Base-by-base conservation (phyloP, 2,113 vertebrate genomes). In the Sialia sialis region DNA sequence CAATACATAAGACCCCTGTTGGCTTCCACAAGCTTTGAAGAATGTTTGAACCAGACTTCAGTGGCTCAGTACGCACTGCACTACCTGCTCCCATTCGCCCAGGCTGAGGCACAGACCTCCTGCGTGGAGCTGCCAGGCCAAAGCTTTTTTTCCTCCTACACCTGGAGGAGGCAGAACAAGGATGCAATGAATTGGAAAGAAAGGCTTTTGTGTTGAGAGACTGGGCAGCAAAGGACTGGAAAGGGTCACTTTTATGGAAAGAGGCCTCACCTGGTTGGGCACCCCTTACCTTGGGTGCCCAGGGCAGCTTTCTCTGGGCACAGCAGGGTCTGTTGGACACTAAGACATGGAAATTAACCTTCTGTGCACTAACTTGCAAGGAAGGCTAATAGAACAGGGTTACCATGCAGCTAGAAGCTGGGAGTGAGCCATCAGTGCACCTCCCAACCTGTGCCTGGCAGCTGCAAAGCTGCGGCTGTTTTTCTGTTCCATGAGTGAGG, bases 11-110 rank as follows among this genome's bases (percentile, higher is more conserved):
- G 95, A 96, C 94, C 90, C 96, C 96, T 95, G 96, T 96, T 83
- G 96, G 90, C 95, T 96, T 96, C 68, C 68, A 51, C 23, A 23
- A 93, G 63, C 96, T 96, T 96, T 96, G 96, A 96, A 95, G 95
- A 94, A 77, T 32, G 68, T 96, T 94, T 95, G 96, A 96, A 95
- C 82, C 90, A 95, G 88, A 96, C 96, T 96, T 96, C 96, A 96
- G 96, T 95, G 95, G 79, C 88, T 92, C 79, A 59, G 88, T 91
- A 49, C 4, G 2, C 86, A 88, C 96, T 96, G 55, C 59, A 93
- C 83, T 96, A 62, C 83, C 72, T 4, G 12, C 76, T 96, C 86
- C 76, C 16, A 30, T 90, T 96, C 92, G 93, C 85, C 88, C 55
- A 69, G 82, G 67, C 88, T 96, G 85, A 85, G 77, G 85, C 11